These are phyloP conservation scores for Enteromius viviparus DNA, from an alignment of 2,797 vertebrate species.

Conservation along the genomic window DNA sequence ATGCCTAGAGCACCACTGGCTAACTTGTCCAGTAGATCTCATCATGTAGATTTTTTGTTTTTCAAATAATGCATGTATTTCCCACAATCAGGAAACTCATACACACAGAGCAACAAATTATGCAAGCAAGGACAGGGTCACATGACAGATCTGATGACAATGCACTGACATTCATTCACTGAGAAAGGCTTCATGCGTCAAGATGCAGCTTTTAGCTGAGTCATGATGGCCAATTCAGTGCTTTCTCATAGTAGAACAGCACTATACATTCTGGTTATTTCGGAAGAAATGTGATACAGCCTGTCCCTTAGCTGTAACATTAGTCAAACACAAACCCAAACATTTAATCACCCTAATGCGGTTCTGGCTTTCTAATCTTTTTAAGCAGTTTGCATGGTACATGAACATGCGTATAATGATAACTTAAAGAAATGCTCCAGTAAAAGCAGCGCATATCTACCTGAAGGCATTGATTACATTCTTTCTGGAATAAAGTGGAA, in stretches of 20 bases:
- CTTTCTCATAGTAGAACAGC: background rate
- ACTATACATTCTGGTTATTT: background rate
- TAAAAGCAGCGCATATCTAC: slow-evolving; percentile 79
- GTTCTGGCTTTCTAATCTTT: background rate
- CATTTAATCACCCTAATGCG: background rate
- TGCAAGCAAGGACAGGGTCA: slow-evolving; percentile 12
- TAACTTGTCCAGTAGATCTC: background rate
- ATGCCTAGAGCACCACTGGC: background rate
- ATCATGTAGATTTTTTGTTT: background rate
- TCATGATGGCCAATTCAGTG: background rate
- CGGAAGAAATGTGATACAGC: background rate
- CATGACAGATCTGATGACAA: background rate
- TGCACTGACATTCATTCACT: background rate
- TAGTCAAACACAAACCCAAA: background rate
- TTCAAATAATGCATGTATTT: background rate
- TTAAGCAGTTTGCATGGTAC: slow-evolving; percentile 14
- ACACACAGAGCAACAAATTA: slow-evolving; percentile 14
- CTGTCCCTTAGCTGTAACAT: background rate
- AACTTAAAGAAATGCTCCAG: slow-evolving; percentile 52
- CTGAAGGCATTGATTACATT: slow-evolving; percentile 87
- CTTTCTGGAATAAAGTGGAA: slow-evolving; percentile 86
- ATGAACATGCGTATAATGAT: slow-evolving; percentile 72
- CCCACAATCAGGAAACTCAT: background rate
- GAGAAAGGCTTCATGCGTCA: background rate
- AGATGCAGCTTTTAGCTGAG: background rate